Conservation (phyloP, 2,113 vertebrate genomes). For the Penelope pileata region DNA sequence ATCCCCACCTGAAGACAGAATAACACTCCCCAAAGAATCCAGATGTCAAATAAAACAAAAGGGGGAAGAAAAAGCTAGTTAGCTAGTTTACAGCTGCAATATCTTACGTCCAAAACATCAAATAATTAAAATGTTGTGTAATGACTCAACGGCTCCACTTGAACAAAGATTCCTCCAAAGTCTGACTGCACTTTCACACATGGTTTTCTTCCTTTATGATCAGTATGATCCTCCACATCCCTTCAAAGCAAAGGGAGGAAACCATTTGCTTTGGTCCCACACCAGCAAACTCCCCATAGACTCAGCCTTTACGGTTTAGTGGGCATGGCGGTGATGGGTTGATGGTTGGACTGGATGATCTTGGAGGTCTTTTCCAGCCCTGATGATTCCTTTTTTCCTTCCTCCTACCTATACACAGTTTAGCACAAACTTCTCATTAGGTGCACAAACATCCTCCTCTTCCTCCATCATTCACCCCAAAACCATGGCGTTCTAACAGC, state of each 20-base stretch:
- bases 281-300: too few relatives aligned
- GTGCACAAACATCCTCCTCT: neutral
- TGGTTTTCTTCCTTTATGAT: neutral
- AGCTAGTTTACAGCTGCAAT: neutral
- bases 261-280: too few relatives aligned
- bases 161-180: neutral
- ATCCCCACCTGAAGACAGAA: neutral
- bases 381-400: neutral
- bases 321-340: too few relatives aligned
- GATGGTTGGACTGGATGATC: too few relatives aligned
- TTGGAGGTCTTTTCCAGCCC: too few relatives aligned
- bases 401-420: accelerated
- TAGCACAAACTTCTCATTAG: neutral
- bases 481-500: neutral
- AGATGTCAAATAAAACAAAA: constrained; percentile 14
- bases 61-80: neutral
- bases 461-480: neutral
- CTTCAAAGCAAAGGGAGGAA: too few relatives aligned
- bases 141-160: neutral
- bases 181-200: neutral
- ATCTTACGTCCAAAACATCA: neutral
- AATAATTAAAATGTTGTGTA: neutral
- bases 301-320: too few relatives aligned
- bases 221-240: neutral
- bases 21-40: neutral